phyloP scores from a whole-genome alignment of 1,140 invertebrate species.

The Drosophila bocqueti region DNA sequence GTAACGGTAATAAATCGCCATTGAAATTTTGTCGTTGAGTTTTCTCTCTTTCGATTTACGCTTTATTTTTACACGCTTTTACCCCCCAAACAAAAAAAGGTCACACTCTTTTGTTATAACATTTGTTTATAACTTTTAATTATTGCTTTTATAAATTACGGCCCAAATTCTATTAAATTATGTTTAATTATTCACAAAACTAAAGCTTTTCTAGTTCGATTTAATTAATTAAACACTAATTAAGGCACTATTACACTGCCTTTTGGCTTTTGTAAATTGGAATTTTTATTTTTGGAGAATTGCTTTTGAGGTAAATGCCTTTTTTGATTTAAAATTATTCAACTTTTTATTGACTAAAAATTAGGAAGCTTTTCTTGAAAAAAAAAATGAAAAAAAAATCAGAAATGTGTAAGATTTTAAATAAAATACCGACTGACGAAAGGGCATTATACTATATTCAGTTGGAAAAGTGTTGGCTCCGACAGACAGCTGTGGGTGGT shows the following conservation, averaged over 20 bases:
- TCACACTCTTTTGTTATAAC: not conserved
- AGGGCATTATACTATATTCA: not conserved
- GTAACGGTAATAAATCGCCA: constrained; percentile 77
- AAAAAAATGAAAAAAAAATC: no score
- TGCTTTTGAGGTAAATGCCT: not conserved
- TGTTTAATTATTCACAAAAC: not conserved
- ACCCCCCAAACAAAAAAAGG: not conserved
- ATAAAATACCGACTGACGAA: not conserved
- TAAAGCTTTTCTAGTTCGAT: not conserved
- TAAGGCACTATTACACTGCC: no score
- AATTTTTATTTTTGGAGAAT: not conserved
- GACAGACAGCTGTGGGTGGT: not conserved
- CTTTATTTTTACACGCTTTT: constrained; percentile 10
- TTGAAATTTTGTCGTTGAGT: constrained; percentile 59
- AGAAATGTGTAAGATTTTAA: no score
- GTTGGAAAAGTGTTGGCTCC: not conserved
- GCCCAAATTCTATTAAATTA: not conserved
- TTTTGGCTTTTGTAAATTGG: not conserved
- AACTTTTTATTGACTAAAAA: no score
- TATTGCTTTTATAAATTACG: not conserved
- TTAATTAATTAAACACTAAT: not conserved
- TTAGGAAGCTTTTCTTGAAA: no score
- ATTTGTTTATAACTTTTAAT: not conserved
- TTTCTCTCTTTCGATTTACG: constrained; percentile 2
- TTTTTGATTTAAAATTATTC: no score